These are phyloP conservation scores for Pterostichus madidus DNA, from an alignment of 2,888 invertebrate species.

Conservation along the genomic window DNA sequence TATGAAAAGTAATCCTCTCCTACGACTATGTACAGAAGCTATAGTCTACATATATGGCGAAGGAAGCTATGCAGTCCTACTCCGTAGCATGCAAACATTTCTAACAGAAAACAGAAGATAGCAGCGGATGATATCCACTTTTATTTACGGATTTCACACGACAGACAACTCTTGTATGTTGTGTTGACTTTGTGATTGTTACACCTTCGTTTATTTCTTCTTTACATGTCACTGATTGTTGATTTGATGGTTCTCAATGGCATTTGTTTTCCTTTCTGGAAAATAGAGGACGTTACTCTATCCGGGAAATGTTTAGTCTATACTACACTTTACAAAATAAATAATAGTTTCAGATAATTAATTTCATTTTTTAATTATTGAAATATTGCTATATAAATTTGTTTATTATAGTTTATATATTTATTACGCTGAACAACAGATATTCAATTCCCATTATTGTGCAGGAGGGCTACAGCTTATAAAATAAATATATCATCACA, in stretches of 20 bases:
- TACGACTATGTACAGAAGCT: neutral
- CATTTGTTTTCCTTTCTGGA: conserved; percentile 39
- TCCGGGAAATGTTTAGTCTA: too few relatives aligned
- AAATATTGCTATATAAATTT: too few relatives aligned
- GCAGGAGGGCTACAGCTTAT: too few relatives aligned
- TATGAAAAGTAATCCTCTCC: neutral
- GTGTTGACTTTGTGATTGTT: conserved; percentile 40
- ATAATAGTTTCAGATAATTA: too few relatives aligned
- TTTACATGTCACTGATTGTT: conserved; percentile 49
- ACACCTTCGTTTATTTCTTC: conserved; percentile 51
- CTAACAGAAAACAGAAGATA: conserved; percentile 31
- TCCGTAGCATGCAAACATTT: conserved; percentile 28
- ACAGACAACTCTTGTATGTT: conserved; percentile 41
- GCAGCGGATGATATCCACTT: conserved; percentile 56
- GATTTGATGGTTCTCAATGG: neutral
- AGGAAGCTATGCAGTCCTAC: neutral
- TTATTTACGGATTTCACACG: conserved; percentile 59
- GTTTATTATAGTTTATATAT: too few relatives aligned
- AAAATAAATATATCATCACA: too few relatives aligned
- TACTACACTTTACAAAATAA: too few relatives aligned
- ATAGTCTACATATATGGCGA: neutral
- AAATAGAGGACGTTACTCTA: neutral
- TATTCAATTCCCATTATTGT: too few relatives aligned
- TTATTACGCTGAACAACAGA: too few relatives aligned
- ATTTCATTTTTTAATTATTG: too few relatives aligned